Evolutionary conservation across 2,113 vertebrate genomes (phyloP), one percentile per base, ranked within the genome.

Genomic region (Gallinago undulata): DNA sequence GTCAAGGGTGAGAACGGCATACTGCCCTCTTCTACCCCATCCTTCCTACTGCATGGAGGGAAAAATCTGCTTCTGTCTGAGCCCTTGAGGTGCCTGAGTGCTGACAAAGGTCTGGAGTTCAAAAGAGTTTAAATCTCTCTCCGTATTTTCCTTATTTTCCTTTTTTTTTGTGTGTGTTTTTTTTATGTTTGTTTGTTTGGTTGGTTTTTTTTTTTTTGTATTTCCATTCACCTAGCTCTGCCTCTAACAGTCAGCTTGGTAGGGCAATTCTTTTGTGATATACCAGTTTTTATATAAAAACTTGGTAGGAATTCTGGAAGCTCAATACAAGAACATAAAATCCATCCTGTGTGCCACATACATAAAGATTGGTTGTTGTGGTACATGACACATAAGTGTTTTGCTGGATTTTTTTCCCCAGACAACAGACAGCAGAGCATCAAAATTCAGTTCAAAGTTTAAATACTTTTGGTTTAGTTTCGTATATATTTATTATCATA

Each of bases 41-140:
- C 14, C 13, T 47, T 68, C 45, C 64, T 78, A 31, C 56, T 17
- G n/a, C 2, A 30, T 0, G 0, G 23, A 60, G 19, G 2, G 0
- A 1, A 78, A 89, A 63, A 74, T 6, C 11, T 11, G 3, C 28
- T 84, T 5, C 1, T 50, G 3, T 37, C 24, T 50, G 53, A 66
- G 59, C 55, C 6, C 14, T 31, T 41, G 50, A 77, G 45, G 30
- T 51, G 19, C 22, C 37, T 19, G 18, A 41, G 19, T 47, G 21
- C n/a, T 66, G 30, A 78, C 24, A 22, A 67, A 78, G 9, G 6
- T 50, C 51, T 92, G 47, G 60, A 59, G 17, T 66, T 48, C 31
- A 70, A 69, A 72, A 45, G 8, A 23, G 7, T 35, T 88, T 64
- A 60, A 67, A 39, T 21, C 1, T 51, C 7, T 67, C 8, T 62